Evolutionary conservation across 2,113 vertebrate species (phyloP).

Genomic region (Pachyramphus minor): DNA sequence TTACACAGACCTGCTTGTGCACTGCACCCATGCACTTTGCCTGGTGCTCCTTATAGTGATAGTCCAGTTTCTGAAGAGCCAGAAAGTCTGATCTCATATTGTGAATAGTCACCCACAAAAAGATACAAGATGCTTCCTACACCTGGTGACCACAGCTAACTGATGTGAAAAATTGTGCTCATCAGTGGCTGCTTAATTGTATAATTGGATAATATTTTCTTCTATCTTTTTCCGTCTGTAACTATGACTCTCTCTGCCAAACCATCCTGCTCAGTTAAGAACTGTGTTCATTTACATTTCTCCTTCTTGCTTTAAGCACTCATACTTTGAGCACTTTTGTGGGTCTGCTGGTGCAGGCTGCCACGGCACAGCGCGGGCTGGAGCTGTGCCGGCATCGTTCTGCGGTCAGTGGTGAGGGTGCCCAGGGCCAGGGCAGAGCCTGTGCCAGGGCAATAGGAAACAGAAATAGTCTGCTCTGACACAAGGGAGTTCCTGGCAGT

Average conservation of each 20-base stretch:
- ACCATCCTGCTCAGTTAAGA: background rate
- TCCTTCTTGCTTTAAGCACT: background rate
- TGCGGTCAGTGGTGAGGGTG: accelerated
- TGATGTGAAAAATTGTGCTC: background rate
- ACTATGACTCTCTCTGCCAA: background rate
- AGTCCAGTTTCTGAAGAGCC: background rate
- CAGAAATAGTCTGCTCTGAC: background rate
- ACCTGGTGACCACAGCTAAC: background rate
- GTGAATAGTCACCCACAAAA: background rate
- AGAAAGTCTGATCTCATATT: background rate
- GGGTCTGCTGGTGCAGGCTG: background rate
- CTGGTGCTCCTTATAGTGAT: background rate
- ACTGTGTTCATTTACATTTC: background rate
- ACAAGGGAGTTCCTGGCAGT: background rate
- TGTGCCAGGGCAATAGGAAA: background rate
- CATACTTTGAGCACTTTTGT: background rate
- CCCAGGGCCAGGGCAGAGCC: accelerated
- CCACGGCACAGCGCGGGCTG: accelerated
- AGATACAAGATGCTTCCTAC: background rate
- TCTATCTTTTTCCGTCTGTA: background rate
- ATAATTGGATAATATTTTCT: background rate
- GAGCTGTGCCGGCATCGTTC: accelerated
- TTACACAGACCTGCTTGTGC: background rate
- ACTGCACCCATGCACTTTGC: background rate
- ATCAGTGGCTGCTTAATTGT: background rate